Evolutionary conservation across 92 coral and sea anemone species (phyloP), one percentile per base, ranked within the genome.

Genomic region (Palythoa grandiflora): DNA sequence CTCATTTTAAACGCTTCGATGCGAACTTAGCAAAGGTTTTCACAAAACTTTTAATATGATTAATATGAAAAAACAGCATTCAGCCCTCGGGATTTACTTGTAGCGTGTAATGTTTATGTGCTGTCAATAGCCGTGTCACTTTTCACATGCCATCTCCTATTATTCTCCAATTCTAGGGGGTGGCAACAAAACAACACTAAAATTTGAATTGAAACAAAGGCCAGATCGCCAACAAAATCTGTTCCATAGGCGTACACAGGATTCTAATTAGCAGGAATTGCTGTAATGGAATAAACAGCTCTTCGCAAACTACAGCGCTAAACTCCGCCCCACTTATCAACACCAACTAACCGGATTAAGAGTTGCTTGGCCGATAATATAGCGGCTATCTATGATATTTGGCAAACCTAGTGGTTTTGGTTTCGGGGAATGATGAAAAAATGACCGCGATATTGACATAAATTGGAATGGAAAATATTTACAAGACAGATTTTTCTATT

Each of bases 261-360:
- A 90, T 85, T 91, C 87, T 94, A 94, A 94, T 94, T 94, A 94
- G 94, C 85, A 90, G 93, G 88, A 91, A 94, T 89, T 89, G 88
- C 88, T 88, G 91, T 91, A 94, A 92, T 81, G 84, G 89, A 83
- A 79, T 92, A 93, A 91, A 92, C 90, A 93, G 91, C 89, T 87
- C 89, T 87, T 93, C 87, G 92, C 94, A 84, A 90, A 71, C 90
- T 80, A 92, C 71, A 78, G 96, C 94, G 87, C 89, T 71, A 86
- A 91, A 94, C 98, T 95, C 98, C 96, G 98, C 98, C 98, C 95
- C 68, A 52, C 84, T 86, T 80, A 92, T 89, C 98, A 90, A 63
- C 20, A 61, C 70, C 68, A 80, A 68, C 89, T 88, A 91, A 90
- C 86, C 87, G 91, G 94, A 88, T 84, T 84, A 91, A 87, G 76